Evolutionary conservation across 2,797 vertebrate genomes (phyloP).

Genomic region (Anomalospiza imberbis): DNA sequence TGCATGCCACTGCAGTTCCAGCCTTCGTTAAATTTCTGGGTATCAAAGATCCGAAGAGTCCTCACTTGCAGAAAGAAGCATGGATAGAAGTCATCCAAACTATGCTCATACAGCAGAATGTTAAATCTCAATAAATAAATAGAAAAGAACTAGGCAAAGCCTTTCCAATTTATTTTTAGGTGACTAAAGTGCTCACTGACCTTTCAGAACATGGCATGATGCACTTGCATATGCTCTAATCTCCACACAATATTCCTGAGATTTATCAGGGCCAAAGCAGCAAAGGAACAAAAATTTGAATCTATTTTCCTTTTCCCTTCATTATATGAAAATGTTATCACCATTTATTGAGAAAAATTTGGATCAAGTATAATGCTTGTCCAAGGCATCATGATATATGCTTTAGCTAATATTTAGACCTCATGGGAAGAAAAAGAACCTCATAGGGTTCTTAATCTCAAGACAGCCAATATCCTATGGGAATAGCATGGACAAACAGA

Average conservation of each 20-base stretch:
- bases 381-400: neutral
- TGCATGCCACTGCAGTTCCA: neutral
- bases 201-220: neutral
- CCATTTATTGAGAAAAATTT: neutral
- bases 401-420: neutral
- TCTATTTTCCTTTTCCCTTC: neutral
- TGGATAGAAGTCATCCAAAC: neutral
- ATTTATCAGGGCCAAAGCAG: neutral
- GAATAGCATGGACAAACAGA: neutral
- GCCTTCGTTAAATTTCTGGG: neutral
- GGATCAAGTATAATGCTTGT: neutral
- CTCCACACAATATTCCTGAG: neutral
- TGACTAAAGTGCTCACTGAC: neutral
- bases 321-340: neutral
- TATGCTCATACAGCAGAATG: neutral
- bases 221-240: neutral
- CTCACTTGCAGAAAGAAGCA: neutral
- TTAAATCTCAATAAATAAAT: neutral
- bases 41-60: neutral
- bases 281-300: neutral
- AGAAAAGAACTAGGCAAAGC: neutral
- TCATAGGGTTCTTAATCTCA: neutral
- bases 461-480: neutral
- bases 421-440: neutral
- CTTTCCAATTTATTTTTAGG: constrained; percentile 24